Percentiles rank a stretch among this genome's conserved stretches.
Conservation (phyloP, 2,888 invertebrate genomes). For the Sussaba pulchella region DNA sequence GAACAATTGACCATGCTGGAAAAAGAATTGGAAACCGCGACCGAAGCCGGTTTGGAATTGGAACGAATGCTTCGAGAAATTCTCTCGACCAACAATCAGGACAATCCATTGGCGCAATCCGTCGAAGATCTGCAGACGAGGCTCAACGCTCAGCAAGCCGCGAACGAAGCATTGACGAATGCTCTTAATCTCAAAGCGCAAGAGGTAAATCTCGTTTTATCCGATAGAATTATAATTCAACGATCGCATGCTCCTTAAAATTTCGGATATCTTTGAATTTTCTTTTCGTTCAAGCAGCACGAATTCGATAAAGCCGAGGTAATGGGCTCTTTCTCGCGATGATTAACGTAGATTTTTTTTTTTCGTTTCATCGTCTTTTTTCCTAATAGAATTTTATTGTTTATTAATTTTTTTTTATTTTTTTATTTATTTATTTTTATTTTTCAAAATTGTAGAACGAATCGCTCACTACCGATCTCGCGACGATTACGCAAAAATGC, state of each 20-base stretch:
- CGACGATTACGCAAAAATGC: slow-evolving; percentile 80
- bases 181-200: slow-evolving; percentile 82
- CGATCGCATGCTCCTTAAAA: slow-evolving; percentile 27
- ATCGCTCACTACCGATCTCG: slow-evolving; percentile 83
- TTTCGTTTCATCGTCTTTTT: slow-evolving; percentile 16
- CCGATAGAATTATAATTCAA: background rate
- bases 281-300: slow-evolving; percentile 73
- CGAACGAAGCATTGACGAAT: slow-evolving; percentile 83
- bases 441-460: slow-evolving; percentile 81
- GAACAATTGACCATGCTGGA: slow-evolving; percentile 89
- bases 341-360: slow-evolving; percentile 7
- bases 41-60: slow-evolving; percentile 92
- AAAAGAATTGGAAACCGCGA: slow-evolving; percentile 92
- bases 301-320: slow-evolving; percentile 78
- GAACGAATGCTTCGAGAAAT: slow-evolving; percentile 89
- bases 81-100: slow-evolving; percentile 88
- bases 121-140: slow-evolving; percentile 89
- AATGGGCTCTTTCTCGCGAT: slow-evolving; percentile 6
- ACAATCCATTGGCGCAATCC: slow-evolving; percentile 87
- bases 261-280: slow-evolving; percentile 49
- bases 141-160: slow-evolving; percentile 88
- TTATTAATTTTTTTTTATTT: background rate
- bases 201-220: slow-evolving; percentile 79
- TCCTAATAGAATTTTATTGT: too few species aligned
- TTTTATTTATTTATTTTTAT: slow-evolving; percentile 28